These are phyloP conservation scores for Sinocyclocheilus anophthalmus DNA, from an alignment of 2,113 vertebrate species.

Conservation along the genomic window DNA sequence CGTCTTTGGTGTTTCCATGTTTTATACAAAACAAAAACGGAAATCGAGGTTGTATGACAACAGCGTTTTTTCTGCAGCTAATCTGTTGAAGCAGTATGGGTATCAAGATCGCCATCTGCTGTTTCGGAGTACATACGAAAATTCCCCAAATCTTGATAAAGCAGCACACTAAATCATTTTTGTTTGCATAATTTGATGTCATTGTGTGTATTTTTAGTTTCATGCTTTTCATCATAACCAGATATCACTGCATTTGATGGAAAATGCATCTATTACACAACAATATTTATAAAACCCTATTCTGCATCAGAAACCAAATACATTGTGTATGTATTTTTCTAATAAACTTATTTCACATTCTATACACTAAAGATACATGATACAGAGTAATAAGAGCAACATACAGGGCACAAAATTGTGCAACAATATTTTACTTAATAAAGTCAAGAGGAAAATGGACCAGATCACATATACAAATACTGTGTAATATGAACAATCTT, in stretches of 20 bases:
- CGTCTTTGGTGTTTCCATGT: too few species aligned
- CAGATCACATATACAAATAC: background rate
- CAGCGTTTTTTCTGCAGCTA: background rate
- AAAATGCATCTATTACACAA: background rate
- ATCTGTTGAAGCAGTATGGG: background rate
- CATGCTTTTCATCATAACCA: background rate
- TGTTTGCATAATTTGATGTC: background rate
- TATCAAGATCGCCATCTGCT: background rate
- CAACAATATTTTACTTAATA: background rate
- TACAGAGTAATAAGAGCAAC: background rate
- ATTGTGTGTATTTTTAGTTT: background rate
- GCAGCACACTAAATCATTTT: background rate
- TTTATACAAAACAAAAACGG: too few species aligned
- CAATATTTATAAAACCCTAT: background rate
- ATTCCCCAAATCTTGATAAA: background rate
- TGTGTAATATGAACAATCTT: background rate
- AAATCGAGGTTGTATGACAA: too few species aligned
- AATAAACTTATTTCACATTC: background rate
- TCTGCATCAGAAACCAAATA: background rate
- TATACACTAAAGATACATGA: background rate
- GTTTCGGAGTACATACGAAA: background rate
- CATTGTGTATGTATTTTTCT: too few species aligned
- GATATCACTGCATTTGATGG: background rate
- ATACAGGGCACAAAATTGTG: background rate
- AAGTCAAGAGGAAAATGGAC: background rate